Conservation (phyloP, 2,797 vertebrate genomes). For the Echeneis naucrates region DNA sequence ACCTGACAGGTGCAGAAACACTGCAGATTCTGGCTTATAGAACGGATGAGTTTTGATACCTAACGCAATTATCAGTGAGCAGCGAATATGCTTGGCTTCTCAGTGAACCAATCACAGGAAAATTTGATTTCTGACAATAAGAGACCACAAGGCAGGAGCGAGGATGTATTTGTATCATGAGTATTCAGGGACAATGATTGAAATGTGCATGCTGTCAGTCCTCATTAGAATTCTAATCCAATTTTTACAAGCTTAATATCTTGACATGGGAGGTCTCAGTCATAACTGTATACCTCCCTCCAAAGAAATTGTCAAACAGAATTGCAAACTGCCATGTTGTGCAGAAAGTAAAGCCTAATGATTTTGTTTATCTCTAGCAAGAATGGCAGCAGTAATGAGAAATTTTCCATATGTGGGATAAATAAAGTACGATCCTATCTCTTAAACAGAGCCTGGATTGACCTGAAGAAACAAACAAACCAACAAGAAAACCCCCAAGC, state of each 20-base stretch:
- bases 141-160: not conserved
- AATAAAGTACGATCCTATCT: no score
- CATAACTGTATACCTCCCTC: not conserved
- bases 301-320: not conserved
- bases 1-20: conserved; percentile 30
- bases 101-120: conserved; percentile 33
- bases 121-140: conserved; percentile 26
- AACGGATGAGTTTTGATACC: conserved; percentile 26
- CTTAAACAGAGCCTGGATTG: no score
- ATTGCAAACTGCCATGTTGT: not conserved
- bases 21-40: conserved; percentile 5
- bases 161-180: not conserved
- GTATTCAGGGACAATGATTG: conserved; percentile 3
- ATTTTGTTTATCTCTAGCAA: no score
- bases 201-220: conserved; percentile 5
- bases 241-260: not conserved
- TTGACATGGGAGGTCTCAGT: no score
- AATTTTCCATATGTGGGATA: no score
- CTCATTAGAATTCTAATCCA: not conserved
- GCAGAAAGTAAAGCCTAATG: not conserved
- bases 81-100: conserved; percentile 21
- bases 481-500: no score
- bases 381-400: no score
- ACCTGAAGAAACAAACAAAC: no score
- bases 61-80: conserved; percentile 35